Conservation (phyloP, 2,797 vertebrate genomes). For the Pangasius sanitwongsei region DNA sequence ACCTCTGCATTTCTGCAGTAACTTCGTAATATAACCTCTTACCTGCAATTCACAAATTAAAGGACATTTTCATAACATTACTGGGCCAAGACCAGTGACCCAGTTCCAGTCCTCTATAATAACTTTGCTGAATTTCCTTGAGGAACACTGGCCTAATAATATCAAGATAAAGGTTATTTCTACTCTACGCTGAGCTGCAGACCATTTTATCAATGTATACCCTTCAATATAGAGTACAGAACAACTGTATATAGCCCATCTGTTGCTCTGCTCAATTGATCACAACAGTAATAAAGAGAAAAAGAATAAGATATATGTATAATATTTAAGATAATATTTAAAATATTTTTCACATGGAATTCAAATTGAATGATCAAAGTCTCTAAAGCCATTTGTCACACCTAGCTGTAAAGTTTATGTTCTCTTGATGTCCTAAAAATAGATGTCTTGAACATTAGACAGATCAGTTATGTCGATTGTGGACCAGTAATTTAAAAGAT, state of each 20-base stretch:
- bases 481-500: neutral
- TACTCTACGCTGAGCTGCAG: neutral
- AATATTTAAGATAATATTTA: neutral
- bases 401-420: neutral
- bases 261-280: neutral
- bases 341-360: neutral
- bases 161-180: slow-evolving; percentile 19
- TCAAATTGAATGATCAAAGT: too few relatives aligned
- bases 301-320: neutral
- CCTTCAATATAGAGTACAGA: neutral
- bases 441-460: neutral
- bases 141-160: slow-evolving; percentile 53
- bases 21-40: neutral
- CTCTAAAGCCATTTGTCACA: neutral
- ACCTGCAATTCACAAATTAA: neutral
- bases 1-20: too few relatives aligned
- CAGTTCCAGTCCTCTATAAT: slow-evolving; percentile 37
- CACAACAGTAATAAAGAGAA: neutral
- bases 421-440: neutral
- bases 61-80: slow-evolving; percentile 33
- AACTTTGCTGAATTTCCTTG: slow-evolving; percentile 58
- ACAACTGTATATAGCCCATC: neutral
- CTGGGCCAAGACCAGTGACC: slow-evolving; percentile 42
- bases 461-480: neutral
- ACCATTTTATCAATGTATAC: neutral